These are phyloP conservation scores for Spea bombifrons DNA, from an alignment of 2,113 vertebrate genomes.

Conservation along the genomic window DNA sequence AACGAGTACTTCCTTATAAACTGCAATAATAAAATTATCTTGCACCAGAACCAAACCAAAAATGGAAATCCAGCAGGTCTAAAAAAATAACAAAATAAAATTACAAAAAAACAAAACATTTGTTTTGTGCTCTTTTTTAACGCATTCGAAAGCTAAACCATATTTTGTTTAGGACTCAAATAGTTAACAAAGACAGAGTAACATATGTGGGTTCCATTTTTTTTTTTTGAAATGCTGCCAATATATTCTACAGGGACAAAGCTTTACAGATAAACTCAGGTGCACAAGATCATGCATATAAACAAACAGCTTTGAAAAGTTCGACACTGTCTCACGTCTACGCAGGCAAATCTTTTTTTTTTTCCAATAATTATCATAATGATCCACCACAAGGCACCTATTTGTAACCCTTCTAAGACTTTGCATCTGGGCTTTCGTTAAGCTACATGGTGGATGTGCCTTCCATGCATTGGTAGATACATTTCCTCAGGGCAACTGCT, in stretches of 20 bases:
- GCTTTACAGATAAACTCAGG: constrained; percentile 58
- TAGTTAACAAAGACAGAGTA: constrained; percentile 15
- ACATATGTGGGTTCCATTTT: constrained; percentile 11
- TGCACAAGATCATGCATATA: constrained; percentile 68
- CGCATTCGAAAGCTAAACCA: no score
- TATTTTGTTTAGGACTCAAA: no score
- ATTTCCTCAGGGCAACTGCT: constrained; percentile 65
- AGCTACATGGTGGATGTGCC: constrained; percentile 54
- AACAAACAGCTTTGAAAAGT: constrained; percentile 78
- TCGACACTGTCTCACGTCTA: constrained; percentile 68
- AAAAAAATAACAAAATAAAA: no score
- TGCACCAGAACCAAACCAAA: no score
- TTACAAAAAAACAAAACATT: no score
- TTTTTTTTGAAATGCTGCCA: constrained; percentile 49
- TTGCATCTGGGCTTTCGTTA: constrained; percentile 64
- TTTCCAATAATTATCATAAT: constrained; percentile 81
- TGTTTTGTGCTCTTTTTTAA: no score
- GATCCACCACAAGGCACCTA: constrained; percentile 68
- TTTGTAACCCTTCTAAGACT: constrained; percentile 68
- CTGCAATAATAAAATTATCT: no score
- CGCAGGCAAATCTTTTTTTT: constrained; percentile 70
- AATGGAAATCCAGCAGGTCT: no score
- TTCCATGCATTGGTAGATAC: constrained; percentile 58
- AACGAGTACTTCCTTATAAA: no score
- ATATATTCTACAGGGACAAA: constrained; percentile 50